Evolutionary conservation across 1,140 invertebrate genomes (phyloP).

Genomic region (Drosophila athabasca): DNA sequence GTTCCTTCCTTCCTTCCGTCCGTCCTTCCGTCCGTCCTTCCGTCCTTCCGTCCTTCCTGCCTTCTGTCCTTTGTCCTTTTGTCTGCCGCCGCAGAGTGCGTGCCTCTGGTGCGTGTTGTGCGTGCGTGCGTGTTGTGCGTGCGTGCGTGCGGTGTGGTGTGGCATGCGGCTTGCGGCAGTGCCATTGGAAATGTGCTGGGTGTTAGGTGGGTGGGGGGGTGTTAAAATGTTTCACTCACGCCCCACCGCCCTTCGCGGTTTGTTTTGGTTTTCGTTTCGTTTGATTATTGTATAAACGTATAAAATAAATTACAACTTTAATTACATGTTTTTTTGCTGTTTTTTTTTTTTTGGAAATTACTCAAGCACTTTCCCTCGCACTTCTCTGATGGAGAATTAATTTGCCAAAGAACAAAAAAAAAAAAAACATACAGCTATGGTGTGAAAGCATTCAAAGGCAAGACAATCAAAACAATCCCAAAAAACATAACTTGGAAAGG

Average conservation of each 20-base stretch:
- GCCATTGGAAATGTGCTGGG: too few species aligned
- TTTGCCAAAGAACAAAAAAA: constrained; percentile 22
- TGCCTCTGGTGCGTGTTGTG: constrained; percentile 41
- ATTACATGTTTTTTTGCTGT: constrained; percentile 24
- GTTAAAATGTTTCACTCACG: background rate
- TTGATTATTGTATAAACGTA: constrained; percentile 21
- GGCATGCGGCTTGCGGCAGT: too few species aligned
- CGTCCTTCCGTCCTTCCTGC: background rate
- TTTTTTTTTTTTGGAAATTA: constrained; percentile 4
- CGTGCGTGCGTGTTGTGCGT: constrained; percentile 43
- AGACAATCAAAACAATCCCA: constrained; percentile 36
- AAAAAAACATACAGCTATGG: constrained; percentile 27
- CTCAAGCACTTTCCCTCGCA: constrained; percentile 7
- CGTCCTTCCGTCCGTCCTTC: background rate
- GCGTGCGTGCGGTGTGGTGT: background rate
- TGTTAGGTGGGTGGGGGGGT: background rate
- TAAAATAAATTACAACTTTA: constrained; percentile 44
- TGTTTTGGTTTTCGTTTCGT: background rate
- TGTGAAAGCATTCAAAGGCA: constrained; percentile 32
- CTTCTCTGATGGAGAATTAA: constrained; percentile 1
- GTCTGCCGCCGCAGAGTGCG: constrained; percentile 32
- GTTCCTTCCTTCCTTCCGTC: constrained; percentile 15
- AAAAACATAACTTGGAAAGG: constrained; percentile 35
- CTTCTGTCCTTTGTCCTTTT: constrained; percentile 3
- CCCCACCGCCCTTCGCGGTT: too few species aligned